Evolutionary conservation across 2,797 vertebrate species (phyloP).

Genomic region (Tapirus indicus): DNA sequence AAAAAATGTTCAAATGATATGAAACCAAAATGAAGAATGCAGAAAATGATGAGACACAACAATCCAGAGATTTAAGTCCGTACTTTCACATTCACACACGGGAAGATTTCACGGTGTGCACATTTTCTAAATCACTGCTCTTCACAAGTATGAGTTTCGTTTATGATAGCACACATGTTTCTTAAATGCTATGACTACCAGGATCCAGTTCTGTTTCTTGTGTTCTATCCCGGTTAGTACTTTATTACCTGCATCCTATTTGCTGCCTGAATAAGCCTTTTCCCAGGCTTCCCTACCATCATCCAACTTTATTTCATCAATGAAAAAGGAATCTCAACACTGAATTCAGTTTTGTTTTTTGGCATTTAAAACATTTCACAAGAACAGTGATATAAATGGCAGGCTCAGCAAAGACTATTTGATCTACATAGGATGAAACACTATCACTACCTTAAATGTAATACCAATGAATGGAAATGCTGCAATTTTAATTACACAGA

Average conservation of each 20-base stretch:
- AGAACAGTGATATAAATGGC: neutral
- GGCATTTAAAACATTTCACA: neutral
- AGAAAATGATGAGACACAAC: neutral
- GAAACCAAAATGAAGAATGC: slow-evolving; percentile 32
- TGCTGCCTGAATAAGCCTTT: slow-evolving; percentile 35
- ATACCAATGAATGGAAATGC: neutral
- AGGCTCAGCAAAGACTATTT: neutral
- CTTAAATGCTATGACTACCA: slow-evolving; percentile 40
- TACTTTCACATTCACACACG: neutral
- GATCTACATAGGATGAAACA: neutral
- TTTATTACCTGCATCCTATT: slow-evolving; percentile 52
- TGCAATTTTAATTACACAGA: neutral
- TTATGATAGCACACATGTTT: slow-evolving; percentile 13
- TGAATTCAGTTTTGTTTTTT: slow-evolving; percentile 26
- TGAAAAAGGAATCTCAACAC: slow-evolving; percentile 34
- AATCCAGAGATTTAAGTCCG: neutral
- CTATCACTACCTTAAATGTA: neutral
- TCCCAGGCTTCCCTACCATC: neutral
- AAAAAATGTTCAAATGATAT: neutral
- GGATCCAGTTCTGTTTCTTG: slow-evolving; percentile 10
- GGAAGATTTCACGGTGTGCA: neutral
- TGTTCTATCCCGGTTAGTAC: slow-evolving; percentile 30
- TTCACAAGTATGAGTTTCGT: neutral
- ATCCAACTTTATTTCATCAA: slow-evolving; percentile 24
- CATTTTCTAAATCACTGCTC: slow-evolving; percentile 8